A percentile compares a stretch with the other conserved stretches of the same genome.
Conservation (phyloP, 2,113 vertebrate genomes). For the Plecotus auritus region DNA sequence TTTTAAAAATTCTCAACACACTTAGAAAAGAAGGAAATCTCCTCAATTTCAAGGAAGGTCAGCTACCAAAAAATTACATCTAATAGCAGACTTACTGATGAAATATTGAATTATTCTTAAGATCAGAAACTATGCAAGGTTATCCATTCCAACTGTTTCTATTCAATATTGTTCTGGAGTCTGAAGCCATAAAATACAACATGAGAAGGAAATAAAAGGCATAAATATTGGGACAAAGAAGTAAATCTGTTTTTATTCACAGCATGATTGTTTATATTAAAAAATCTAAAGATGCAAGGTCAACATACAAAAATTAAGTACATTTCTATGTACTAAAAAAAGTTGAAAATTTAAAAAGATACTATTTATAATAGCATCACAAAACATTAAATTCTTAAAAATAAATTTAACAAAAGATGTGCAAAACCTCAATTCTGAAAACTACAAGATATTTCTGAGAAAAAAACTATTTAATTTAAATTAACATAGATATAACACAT, state of each 20-base stretch:
- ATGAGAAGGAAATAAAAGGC: neutral
- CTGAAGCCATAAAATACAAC: neutral
- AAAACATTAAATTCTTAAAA: neutral
- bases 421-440: neutral
- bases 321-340: neutral
- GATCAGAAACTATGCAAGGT: neutral
- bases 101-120: neutral
- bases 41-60: neutral
- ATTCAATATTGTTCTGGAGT: neutral
- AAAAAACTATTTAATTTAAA: constrained; percentile 15
- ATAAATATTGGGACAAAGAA: neutral
- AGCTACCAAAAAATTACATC: neutral
- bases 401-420: neutral
- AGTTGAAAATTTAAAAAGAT: neutral
- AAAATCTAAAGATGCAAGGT: neutral
- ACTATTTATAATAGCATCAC: neutral
- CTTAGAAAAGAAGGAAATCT: neutral
- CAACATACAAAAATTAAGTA: neutral
- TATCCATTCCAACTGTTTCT: neutral
- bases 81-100: neutral
- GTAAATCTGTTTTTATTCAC: neutral
- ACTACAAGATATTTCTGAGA: neutral
- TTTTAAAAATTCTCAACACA: neutral
- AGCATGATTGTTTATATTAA: neutral
- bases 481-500: neutral